Conservation (phyloP, 2,797 vertebrate species). For the Gila robusta region DNA sequence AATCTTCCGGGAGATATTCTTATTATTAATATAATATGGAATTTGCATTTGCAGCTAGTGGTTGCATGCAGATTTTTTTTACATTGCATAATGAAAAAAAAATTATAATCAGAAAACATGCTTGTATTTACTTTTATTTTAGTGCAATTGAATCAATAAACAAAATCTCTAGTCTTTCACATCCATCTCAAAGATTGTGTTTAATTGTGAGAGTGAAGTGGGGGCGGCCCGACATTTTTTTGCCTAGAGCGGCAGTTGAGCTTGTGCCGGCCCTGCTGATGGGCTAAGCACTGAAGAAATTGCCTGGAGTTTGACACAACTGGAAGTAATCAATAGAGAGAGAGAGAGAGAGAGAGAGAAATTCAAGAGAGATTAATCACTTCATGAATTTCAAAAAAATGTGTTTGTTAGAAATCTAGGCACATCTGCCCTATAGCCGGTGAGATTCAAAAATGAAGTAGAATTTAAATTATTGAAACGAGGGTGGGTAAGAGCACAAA, state of each 20-base stretch:
- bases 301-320: constrained; percentile 14
- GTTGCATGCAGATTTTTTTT: not conserved
- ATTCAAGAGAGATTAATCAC: constrained; percentile 35
- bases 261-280: not conserved
- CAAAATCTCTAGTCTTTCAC: not conserved
- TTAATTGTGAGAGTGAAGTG: not conserved
- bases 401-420: constrained; percentile 42
- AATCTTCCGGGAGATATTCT: too few species aligned
- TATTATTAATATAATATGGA: too few species aligned
- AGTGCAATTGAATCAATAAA: not conserved
- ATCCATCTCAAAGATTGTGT: not conserved
- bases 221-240: not conserved
- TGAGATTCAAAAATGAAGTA: constrained; percentile 53
- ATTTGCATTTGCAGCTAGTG: too few species aligned
- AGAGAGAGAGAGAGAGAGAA: constrained; percentile 30
- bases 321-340: constrained; percentile 30
- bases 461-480: constrained; percentile 60
- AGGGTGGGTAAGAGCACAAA: constrained; percentile 34
- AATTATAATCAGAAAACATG: not conserved
- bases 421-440: constrained; percentile 47
- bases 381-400: constrained; percentile 43
- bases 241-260: not conserved
- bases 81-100: not conserved
- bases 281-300: constrained; percentile 19
- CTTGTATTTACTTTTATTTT: not conserved